Evolutionary conservation across 2,797 vertebrate genomes (phyloP).

Genomic region (Xenopus petersii): DNA sequence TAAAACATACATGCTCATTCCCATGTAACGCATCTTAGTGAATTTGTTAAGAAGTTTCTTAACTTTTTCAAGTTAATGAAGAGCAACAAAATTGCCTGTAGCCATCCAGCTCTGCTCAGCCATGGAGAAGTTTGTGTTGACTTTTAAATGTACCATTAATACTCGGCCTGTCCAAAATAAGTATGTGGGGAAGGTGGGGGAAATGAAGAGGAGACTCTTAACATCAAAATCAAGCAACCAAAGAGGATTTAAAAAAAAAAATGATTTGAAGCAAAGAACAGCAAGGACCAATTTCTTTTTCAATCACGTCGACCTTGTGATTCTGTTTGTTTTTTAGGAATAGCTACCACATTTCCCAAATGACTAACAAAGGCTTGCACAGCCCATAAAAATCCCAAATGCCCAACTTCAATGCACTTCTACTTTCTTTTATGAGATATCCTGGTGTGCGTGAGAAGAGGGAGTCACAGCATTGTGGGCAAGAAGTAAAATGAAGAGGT

Average conservation of each 20-base stretch:
- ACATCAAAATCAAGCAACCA: conserved; percentile 36
- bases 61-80: conserved; percentile 61
- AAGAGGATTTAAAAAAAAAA: conserved; percentile 30
- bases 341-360: conserved; percentile 30
- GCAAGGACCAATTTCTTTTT: background rate
- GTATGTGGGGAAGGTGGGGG: conserved; percentile 38
- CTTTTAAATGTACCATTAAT: conserved; percentile 69
- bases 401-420: conserved; percentile 41
- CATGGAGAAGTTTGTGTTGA: conserved; percentile 64
- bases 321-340: conserved; percentile 41
- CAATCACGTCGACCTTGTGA: background rate
- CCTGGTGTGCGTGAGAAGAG: conserved; percentile 27
- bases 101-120: conserved; percentile 63
- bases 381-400: conserved; percentile 45
- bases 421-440: conserved; percentile 31
- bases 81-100: conserved; percentile 59
- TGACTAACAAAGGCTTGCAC: conserved; percentile 42
- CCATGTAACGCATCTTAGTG: conserved; percentile 62
- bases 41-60: conserved; percentile 54
- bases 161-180: conserved; percentile 48
- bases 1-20: conserved; percentile 62
- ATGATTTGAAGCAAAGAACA: background rate
- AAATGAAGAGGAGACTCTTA: conserved; percentile 30
- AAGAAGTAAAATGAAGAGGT: background rate
- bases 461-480: background rate